phyloP scores from a whole-genome alignment of 2,888 invertebrate species.

The Meloe dianella region DNA sequence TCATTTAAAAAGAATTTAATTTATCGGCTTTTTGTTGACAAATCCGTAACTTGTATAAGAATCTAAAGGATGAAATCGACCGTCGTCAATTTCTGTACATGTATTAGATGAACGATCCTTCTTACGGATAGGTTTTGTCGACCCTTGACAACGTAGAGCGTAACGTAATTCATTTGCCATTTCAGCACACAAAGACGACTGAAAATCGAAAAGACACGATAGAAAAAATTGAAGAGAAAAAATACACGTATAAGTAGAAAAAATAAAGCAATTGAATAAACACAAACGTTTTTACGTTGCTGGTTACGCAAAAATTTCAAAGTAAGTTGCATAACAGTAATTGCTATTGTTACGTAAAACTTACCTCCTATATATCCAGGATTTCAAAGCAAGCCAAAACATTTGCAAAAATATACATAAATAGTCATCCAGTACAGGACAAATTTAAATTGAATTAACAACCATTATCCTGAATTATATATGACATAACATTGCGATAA shows the following conservation, averaged over 20 bases:
- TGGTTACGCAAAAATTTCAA: too few relatives aligned
- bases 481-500: neutral
- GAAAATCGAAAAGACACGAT: slow-evolving; percentile 43
- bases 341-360: slow-evolving; percentile 34
- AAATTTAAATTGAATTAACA: neutral
- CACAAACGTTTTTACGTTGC: too few relatives aligned
- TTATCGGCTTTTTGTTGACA: slow-evolving; percentile 60
- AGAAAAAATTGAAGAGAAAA: neutral
- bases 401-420: slow-evolving; percentile 62
- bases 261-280: too few relatives aligned
- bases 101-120: slow-evolving; percentile 46
- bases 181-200: slow-evolving; percentile 76
- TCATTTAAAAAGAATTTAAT: slow-evolving; percentile 39
- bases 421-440: slow-evolving; percentile 55
- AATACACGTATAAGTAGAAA: too few relatives aligned
- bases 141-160: slow-evolving; percentile 70
- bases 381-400: slow-evolving; percentile 60
- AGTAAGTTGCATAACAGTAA: slow-evolving; percentile 7
- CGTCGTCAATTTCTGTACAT: slow-evolving; percentile 49
- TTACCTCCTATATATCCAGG: slow-evolving; percentile 62
- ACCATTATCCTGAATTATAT: too few relatives aligned
- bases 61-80: slow-evolving; percentile 60
- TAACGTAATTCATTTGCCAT: slow-evolving; percentile 76
- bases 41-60: slow-evolving; percentile 72
- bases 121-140: slow-evolving; percentile 62